These are phyloP conservation scores for Proteles cristata DNA, from an alignment of 2,113 vertebrate species.

Conservation along the genomic window DNA sequence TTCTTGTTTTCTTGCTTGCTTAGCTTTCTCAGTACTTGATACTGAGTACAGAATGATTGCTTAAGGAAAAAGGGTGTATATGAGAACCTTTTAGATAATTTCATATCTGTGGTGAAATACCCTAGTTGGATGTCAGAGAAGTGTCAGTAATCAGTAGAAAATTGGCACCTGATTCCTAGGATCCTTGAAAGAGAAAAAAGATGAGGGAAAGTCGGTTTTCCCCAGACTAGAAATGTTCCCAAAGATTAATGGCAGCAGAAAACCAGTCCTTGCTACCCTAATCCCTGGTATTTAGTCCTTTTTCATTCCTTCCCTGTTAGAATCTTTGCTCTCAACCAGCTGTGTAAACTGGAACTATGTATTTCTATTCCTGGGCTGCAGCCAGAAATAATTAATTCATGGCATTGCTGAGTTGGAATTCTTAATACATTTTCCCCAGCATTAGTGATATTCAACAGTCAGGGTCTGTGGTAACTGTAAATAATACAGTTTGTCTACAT, in stretches of 20 bases:
- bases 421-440: not conserved
- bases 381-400: conserved; percentile 41
- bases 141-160: not conserved
- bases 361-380: not conserved
- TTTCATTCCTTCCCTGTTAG: not conserved
- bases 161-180: not conserved
- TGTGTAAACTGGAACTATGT: not conserved
- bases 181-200: conserved; percentile 32
- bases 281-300: not conserved
- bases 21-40: conserved; percentile 50
- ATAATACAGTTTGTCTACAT: not conserved
- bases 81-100: conserved; percentile 6
- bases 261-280: not conserved
- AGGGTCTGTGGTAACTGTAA: not conserved
- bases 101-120: not conserved
- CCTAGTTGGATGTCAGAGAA: not conserved
- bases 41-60: not conserved
- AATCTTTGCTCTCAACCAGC: conserved; percentile 19
- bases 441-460: not conserved
- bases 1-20: conserved; percentile 40
- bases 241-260: not conserved
- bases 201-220: not conserved
- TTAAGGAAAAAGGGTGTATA: conserved; percentile 40
- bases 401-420: not conserved
- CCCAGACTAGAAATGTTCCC: not conserved